phyloP scores from a whole-genome alignment of 1,140 invertebrate species.

The Drosophila pruinosa region DNA sequence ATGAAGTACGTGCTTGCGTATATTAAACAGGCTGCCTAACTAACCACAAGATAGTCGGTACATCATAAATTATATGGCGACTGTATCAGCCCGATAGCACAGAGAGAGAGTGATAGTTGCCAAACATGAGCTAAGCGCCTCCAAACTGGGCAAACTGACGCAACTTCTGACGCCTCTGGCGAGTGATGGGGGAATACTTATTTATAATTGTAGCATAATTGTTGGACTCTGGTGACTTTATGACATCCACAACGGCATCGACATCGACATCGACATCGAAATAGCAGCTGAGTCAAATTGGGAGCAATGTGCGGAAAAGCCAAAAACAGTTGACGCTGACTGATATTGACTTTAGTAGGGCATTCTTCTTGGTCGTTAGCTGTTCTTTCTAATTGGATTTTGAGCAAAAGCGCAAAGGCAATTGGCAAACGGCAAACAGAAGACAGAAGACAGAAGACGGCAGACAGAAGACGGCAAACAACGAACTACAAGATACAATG shows the following conservation, averaged over 20 bases:
- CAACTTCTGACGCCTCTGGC: conserved; percentile 17
- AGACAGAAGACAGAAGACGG: not conserved
- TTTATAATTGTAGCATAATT: conserved; percentile 73
- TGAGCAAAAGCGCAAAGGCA: conserved; percentile 35
- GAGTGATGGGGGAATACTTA: conserved; percentile 28
- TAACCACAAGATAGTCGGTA: not conserved
- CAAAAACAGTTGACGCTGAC: not conserved
- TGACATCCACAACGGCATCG: not conserved
- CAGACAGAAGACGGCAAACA: not conserved
- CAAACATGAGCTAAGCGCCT: conserved; percentile 21
- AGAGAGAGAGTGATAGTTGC: not conserved
- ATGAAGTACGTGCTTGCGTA: conserved; percentile 5
- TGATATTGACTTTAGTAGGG: conserved; percentile 40
- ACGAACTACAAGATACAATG: conserved; percentile 10
- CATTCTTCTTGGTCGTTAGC: conserved; percentile 38
- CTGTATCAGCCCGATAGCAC: conserved; percentile 15
- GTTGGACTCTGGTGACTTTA: not conserved
- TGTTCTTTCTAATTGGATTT: conserved; percentile 61
- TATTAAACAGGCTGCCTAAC: not conserved
- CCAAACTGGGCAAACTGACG: conserved; percentile 17
- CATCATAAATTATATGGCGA: conserved; percentile 13
- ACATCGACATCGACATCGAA: conserved; percentile 34
- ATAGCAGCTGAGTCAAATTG: conserved; percentile 70
- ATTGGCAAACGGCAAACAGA: not conserved
- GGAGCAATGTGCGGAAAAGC: conserved; percentile 37